A percentile compares a stretch with the other conserved stretches of the same genome.
These are phyloP conservation scores for Calonectris borealis DNA, from an alignment of 2,113 vertebrate genomes.

Conservation along the genomic window DNA sequence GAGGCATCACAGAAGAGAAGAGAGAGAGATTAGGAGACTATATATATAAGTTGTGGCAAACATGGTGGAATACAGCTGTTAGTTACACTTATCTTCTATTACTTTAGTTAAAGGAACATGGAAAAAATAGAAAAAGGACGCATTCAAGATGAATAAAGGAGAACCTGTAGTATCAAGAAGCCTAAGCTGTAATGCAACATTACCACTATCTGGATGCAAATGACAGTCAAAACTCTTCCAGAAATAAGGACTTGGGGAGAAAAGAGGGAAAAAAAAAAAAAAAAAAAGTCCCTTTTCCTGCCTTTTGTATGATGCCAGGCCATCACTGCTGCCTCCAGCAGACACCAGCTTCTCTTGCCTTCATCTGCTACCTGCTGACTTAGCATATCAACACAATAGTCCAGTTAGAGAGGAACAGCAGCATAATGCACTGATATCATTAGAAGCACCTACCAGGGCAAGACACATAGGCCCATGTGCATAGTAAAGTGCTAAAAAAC, in stretches of 20 bases:
- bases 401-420: neutral
- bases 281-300: neutral
- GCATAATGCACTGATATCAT: no score
- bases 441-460: neutral
- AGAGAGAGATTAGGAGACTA: neutral
- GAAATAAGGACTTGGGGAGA: neutral
- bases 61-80: neutral
- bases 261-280: no score
- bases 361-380: neutral
- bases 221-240: neutral
- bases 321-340: neutral
- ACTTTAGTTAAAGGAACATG: neutral
- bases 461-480: neutral
- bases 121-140: neutral
- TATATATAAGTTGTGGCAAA: neutral
- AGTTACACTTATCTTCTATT: neutral
- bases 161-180: neutral
- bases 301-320: fast-evolving
- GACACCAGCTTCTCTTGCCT: neutral
- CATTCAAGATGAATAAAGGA: neutral
- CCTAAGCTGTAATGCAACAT: neutral
- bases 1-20: neutral
- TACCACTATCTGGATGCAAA: neutral
- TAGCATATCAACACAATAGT: neutral
- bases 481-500: neutral